phyloP scores from a whole-genome alignment of 2,888 invertebrate species.

The Meganola albula region DNA sequence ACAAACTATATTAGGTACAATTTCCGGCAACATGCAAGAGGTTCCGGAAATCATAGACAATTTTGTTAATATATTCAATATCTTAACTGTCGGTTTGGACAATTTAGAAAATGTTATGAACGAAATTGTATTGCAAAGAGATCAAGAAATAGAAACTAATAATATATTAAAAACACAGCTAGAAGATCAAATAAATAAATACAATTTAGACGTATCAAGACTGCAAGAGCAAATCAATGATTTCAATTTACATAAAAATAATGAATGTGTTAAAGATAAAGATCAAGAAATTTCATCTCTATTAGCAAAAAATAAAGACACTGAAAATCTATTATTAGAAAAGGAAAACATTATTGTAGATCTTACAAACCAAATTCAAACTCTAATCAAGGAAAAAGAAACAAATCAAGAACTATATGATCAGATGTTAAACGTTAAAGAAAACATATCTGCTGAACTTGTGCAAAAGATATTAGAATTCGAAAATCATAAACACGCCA shows the following conservation, averaged over 20 bases:
- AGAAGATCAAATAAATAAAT: constrained; percentile 17
- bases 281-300: constrained; percentile 19
- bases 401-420: not conserved
- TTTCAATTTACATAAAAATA: constrained; percentile 12
- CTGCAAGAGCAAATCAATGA: constrained; percentile 21
- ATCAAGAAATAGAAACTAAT: constrained; percentile 20
- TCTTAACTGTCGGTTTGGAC: constrained; percentile 34
- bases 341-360: constrained; percentile 23
- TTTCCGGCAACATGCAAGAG: constrained; percentile 39
- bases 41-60: constrained; percentile 38
- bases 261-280: constrained; percentile 2
- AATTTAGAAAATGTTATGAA: constrained; percentile 35
- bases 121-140: constrained; percentile 35
- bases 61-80: constrained; percentile 34
- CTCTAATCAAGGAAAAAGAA: too few species aligned
- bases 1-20: constrained; percentile 33
- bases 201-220: constrained; percentile 21
- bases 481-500: not conserved
- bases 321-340: constrained; percentile 19
- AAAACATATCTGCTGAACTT: not conserved
- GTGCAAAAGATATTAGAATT: not conserved
- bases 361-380: too few species aligned
- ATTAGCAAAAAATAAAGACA: constrained; percentile 26
- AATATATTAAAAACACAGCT: constrained; percentile 23
- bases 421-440: not conserved